A percentile compares a stretch with the other conserved stretches of the same genome.
Evolutionary conservation across 2,888 invertebrate genomes (phyloP).

Genomic region (Noctua fimbriata): DNA sequence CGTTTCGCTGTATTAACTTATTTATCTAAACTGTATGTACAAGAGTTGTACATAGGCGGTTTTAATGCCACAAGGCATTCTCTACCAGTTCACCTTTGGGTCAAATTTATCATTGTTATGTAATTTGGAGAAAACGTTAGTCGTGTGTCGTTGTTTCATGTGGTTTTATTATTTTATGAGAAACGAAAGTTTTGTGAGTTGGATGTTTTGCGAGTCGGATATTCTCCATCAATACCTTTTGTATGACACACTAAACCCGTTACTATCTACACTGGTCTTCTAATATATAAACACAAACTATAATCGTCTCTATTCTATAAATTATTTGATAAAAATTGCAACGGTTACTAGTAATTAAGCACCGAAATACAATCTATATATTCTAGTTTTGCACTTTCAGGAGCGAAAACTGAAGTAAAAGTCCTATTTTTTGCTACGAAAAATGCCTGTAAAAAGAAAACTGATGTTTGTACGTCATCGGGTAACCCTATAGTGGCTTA

Average conservation of each 20-base stretch:
- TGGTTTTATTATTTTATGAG: background rate
- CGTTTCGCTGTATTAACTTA: conserved; percentile 22
- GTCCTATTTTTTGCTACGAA: background rate
- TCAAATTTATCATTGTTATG: too few relatives aligned
- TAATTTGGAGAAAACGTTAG: background rate
- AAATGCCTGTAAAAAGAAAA: conserved; percentile 14
- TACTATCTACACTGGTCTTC: background rate
- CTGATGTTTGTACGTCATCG: conserved; percentile 2
- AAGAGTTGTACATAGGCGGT: too few relatives aligned
- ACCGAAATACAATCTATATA: background rate
- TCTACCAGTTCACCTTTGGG: too few relatives aligned
- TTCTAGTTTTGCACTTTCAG: background rate
- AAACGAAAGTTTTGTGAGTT: background rate
- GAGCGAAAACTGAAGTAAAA: background rate
- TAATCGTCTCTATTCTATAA: background rate
- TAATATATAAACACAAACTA: background rate
- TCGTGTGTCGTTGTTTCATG: background rate
- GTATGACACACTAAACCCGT: background rate
- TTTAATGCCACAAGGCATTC: too few relatives aligned
- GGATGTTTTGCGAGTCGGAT: background rate
- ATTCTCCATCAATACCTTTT: background rate
- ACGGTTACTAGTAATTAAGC: background rate
- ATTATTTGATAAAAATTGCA: background rate
- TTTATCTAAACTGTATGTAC: background rate
- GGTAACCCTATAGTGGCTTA: conserved; percentile 51